Conservation (phyloP, 2,113 vertebrate genomes). For the Xyrauchen texanus region DNA sequence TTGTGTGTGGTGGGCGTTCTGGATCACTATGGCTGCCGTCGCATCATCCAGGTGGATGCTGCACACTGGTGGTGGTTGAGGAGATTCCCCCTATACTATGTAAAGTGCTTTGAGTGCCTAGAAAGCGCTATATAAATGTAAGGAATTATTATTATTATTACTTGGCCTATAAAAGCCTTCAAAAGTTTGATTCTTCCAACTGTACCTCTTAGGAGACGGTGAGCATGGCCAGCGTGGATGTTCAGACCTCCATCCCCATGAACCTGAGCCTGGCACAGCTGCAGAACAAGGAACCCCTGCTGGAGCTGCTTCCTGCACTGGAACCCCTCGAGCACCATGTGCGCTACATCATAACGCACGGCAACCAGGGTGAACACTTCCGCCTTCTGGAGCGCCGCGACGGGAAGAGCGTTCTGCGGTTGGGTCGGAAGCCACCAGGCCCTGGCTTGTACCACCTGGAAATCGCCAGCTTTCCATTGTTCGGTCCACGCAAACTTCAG, state of each 20-base stretch:
- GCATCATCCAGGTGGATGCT: too few relatives aligned
- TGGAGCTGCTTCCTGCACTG: conserved; percentile 85
- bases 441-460: conserved; percentile 84
- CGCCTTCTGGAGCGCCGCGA: conserved; percentile 79
- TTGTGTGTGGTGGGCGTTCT: too few relatives aligned
- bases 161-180: too few relatives aligned
- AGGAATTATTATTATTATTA: too few relatives aligned
- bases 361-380: conserved; percentile 83
- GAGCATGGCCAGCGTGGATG: conserved; percentile 87
- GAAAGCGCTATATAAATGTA: too few relatives aligned
- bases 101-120: too few relatives aligned
- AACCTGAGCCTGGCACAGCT: conserved; percentile 78
- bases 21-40: too few relatives aligned
- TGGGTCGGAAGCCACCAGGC: conserved; percentile 73
- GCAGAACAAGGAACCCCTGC: conserved; percentile 81
- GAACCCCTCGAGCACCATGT: conserved; percentile 80
- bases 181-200: neutral
- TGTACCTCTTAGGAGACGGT: conserved; percentile 65
- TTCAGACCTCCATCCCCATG: conserved; percentile 81
- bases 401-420: conserved; percentile 82
- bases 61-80: too few relatives aligned
- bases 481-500: conserved; percentile 76
- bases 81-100: too few relatives aligned
- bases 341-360: conserved; percentile 81
- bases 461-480: conserved; percentile 81